A percentile compares a stretch with the other conserved stretches of the same genome.
These are phyloP conservation scores for Sebastes oblongus DNA, from an alignment of 2,797 vertebrate species.

Conservation along the genomic window DNA sequence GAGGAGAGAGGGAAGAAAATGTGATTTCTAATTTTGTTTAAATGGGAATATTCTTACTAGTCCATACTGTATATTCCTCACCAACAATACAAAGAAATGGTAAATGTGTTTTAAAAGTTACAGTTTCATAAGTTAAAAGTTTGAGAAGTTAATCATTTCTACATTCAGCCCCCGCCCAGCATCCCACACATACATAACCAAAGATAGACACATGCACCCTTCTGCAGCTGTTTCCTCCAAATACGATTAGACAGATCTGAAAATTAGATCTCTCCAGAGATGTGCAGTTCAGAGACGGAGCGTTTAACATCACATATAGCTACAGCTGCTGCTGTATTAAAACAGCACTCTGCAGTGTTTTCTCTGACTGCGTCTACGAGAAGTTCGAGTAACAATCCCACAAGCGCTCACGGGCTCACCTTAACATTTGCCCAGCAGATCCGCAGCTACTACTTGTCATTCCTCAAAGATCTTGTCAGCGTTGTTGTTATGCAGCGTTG, in stretches of 20 bases:
- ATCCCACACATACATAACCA: not conserved
- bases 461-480: not conserved
- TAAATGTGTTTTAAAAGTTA: not conserved
- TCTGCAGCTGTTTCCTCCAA: slow-evolving; percentile 44
- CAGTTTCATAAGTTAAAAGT: not conserved
- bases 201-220: slow-evolving; percentile 1
- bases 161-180: not conserved
- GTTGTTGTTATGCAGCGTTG: not conserved
- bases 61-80: not conserved
- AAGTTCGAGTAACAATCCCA: not conserved
- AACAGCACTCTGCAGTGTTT: slow-evolving; percentile 3
- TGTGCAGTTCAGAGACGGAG: slow-evolving; percentile 16
- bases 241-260: slow-evolving; percentile 16
- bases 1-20: not conserved
- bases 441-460: not conserved
- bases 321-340: slow-evolving; percentile 25
- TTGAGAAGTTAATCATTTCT: not conserved
- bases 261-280: slow-evolving; percentile 42
- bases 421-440: not conserved
- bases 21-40: not conserved
- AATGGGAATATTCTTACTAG: not conserved
- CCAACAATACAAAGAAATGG: not conserved
- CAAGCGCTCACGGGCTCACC: not conserved
- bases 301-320: not conserved
- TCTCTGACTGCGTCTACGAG: not conserved